Evolutionary conservation across 2,113 vertebrate genomes (phyloP), one percentile per base, ranked within the genome.

Genomic region (Colossoma macropomum): DNA sequence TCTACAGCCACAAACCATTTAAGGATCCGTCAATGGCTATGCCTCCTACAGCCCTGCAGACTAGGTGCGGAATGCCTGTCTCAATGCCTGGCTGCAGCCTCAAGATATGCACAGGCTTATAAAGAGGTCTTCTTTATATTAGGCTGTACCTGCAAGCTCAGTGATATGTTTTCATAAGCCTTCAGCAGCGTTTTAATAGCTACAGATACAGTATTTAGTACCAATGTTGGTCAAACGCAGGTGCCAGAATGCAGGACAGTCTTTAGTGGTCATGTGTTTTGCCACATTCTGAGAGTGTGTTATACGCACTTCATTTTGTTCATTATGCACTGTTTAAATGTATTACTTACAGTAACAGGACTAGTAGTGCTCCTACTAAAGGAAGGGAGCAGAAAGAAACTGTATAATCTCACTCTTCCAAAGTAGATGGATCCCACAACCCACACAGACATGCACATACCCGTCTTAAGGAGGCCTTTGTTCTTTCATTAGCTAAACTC

Each of bases 401-500:
- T 1, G 10, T 11, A 28, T 13, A 27, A 12, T 17, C n/a, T 28
- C 60, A 68, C 30, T 16, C 7, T 7, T 13, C n/a, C 23, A 25
- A 45, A n/a, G 17, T 52, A 32, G 25, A 62, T 54, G 45, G 28
- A 75, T 23, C 21, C 54, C 28, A 25, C 30, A 59, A 0, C 27
- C 15, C n/a, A 54, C 50, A 19, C 77, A 45, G 27, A 25, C 41
- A 28, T 19, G 15, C 66, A 68, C 68, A 68, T 77, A 88, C 87
- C 77, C 76, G 88, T 88, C 83, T 90, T 89, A 75, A 88, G 74
- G 81, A 88, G 89, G 83, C 86, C 87, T 92, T 91, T 89, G 89
- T 89, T 91, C 92, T 90, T 92, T 93, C 91, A 93, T 93, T 92
- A 92, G 91, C 91, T 92, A 86, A 89, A 86, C 89, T 88, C 59